These are phyloP conservation scores for Pseudomugil tenellus DNA, from an alignment of 2,797 vertebrate genomes.

Conservation along the genomic window DNA sequence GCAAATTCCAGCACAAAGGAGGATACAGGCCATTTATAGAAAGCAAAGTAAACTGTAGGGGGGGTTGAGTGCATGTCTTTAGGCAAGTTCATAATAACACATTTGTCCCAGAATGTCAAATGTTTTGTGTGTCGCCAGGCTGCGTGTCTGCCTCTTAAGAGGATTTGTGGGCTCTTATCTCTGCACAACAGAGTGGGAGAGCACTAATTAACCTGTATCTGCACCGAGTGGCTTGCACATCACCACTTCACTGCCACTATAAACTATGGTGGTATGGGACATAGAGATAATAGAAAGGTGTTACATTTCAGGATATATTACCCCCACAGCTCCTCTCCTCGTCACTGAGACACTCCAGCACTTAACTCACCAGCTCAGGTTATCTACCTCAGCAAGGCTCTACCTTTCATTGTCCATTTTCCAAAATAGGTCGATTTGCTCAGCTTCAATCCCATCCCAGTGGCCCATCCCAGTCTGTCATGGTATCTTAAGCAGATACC, in stretches of 20 bases:
- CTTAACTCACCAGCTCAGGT: slow-evolving; percentile 74
- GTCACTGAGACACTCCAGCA: slow-evolving; percentile 74
- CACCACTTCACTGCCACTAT: slow-evolving; percentile 58
- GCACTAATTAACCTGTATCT: slow-evolving; percentile 80
- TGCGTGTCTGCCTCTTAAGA: slow-evolving; percentile 73
- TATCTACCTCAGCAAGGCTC: slow-evolving; percentile 59
- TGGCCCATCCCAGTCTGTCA: slow-evolving; percentile 13
- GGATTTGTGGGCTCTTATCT: slow-evolving; percentile 82
- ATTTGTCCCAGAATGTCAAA: slow-evolving; percentile 63
- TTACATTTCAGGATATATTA: slow-evolving; percentile 75
- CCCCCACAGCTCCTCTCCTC: slow-evolving; percentile 58
- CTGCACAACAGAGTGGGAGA: slow-evolving; percentile 71
- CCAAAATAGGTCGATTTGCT: slow-evolving; percentile 71
- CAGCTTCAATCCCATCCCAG: slow-evolving; percentile 37
- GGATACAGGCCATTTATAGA: slow-evolving; percentile 43
- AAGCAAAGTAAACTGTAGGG: slow-evolving; percentile 44
- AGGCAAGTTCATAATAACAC: slow-evolving; percentile 57
- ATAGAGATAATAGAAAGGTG: slow-evolving; percentile 69
- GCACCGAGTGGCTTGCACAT: slow-evolving; percentile 45
- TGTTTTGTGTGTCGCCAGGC: slow-evolving; percentile 57
- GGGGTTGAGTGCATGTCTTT: slow-evolving; percentile 50
- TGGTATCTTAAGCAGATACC: slow-evolving; percentile 35
- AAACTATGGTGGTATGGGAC: slow-evolving; percentile 58
- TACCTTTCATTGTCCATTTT: slow-evolving; percentile 59
- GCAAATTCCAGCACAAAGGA: slow-evolving; percentile 59